Evolutionary conservation across 2,888 invertebrate species (phyloP).

Genomic region (Penaeus monodon): DNA sequence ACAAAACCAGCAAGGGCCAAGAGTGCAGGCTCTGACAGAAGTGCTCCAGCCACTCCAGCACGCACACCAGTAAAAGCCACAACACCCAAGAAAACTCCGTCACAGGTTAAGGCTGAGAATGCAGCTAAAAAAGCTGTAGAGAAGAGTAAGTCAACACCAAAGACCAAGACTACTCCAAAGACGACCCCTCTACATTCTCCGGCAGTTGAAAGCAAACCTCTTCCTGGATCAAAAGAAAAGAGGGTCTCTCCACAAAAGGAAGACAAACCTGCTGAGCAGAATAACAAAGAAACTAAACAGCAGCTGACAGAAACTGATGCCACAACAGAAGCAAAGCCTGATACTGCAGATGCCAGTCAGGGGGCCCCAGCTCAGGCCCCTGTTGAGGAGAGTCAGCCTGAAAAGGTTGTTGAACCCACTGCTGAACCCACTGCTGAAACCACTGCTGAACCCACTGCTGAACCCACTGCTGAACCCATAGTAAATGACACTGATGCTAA

Average conservation of each 20-base stretch:
- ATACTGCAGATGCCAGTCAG: background rate
- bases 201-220: conserved; percentile 70
- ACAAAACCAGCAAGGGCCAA: conserved; percentile 58
- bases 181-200: conserved; percentile 76
- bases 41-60: conserved; percentile 63
- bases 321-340: background rate
- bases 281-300: background rate
- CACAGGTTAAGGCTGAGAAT: conserved; percentile 65
- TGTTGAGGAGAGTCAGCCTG: conserved; percentile 5
- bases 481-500: background rate
- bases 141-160: conserved; percentile 51
- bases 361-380: background rate
- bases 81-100: conserved; percentile 63
- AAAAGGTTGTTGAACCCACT: conserved; percentile 21
- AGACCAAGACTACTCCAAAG: conserved; percentile 69
- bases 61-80: conserved; percentile 50
- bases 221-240: conserved; percentile 49
- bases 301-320: background rate
- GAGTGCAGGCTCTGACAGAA: conserved; percentile 61
- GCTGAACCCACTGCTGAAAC: conserved; percentile 31
- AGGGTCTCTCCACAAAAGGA: conserved; percentile 64
- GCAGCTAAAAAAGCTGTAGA: conserved; percentile 61
- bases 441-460: conserved; percentile 27
- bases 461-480: background rate
- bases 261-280: conserved; percentile 15